Conservation (phyloP, 2,888 invertebrate species). For the Clostera curtula region DNA sequence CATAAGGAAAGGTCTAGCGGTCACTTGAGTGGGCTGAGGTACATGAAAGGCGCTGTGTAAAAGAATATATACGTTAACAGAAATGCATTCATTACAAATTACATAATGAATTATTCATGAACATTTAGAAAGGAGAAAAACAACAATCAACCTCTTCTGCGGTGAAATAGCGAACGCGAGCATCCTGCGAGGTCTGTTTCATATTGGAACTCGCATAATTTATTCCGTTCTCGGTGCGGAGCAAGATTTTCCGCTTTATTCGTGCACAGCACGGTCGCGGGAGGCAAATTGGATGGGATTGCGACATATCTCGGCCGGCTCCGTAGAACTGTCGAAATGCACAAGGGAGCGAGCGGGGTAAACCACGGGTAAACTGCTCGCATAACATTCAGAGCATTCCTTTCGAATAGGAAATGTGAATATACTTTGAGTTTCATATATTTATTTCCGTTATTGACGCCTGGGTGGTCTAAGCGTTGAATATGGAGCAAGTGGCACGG, state of each 20-base stretch:
- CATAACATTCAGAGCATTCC: slow-evolving; percentile 46
- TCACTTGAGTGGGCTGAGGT: too few relatives aligned
- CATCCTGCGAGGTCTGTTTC: slow-evolving; percentile 31
- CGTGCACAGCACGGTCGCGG: slow-evolving; percentile 55
- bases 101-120: too few relatives aligned
- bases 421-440: slow-evolving; percentile 45
- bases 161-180: too few relatives aligned
- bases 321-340: slow-evolving; percentile 58
- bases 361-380: slow-evolving; percentile 62
- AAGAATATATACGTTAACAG: too few relatives aligned
- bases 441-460: too few relatives aligned
- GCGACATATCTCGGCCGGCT: slow-evolving; percentile 64
- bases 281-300: slow-evolving; percentile 69
- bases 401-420: slow-evolving; percentile 45
- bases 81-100: too few relatives aligned
- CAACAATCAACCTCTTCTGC: too few relatives aligned
- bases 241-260: slow-evolving; percentile 66
- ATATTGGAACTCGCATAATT: slow-evolving; percentile 53
- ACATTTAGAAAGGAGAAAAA: too few relatives aligned
- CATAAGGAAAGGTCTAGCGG: too few relatives aligned
- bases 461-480: too few relatives aligned
- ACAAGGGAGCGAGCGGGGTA: slow-evolving; percentile 50
- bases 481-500: neutral
- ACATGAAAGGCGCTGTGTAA: too few relatives aligned
- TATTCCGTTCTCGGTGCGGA: slow-evolving; percentile 46